phyloP scores from a whole-genome alignment of 2,888 invertebrate species.

The Plebejus anna region DNA sequence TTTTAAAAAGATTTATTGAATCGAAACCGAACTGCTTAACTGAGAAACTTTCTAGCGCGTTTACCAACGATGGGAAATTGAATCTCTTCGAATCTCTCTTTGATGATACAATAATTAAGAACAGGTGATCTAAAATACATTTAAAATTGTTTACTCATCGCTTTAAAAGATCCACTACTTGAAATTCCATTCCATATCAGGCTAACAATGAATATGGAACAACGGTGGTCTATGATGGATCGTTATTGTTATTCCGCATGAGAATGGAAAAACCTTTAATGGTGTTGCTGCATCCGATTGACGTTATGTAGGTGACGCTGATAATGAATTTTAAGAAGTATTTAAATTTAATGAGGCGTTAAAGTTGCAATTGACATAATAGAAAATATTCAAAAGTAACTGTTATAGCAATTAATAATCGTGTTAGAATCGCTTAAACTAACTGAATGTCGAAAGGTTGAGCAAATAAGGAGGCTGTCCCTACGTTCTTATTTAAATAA shows the following conservation, averaged over 20 bases:
- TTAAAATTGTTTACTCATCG: conserved; percentile 3
- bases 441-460: not conserved
- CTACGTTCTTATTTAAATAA: conserved; percentile 8
- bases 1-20: not conserved
- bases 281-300: conserved; percentile 17
- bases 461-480: not conserved
- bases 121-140: not conserved
- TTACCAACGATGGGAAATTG: not conserved
- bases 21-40: not conserved
- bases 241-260: conserved; percentile 24
- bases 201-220: conserved; percentile 17
- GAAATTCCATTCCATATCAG: conserved; percentile 18
- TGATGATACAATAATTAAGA: not conserved
- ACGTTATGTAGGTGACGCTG: conserved; percentile 1
- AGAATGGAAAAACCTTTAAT: conserved; percentile 26
- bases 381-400: not conserved
- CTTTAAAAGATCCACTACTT: not conserved
- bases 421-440: not conserved
- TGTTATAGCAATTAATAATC: not conserved
- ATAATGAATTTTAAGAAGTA: conserved; percentile 5
- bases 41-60: not conserved
- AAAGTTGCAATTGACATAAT: not conserved
- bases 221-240: conserved; percentile 1
- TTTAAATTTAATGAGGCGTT: not conserved
- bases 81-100: not conserved